Base-by-base conservation (phyloP, 2,888 invertebrate genomes). In the Cetonia aurata region DNA sequence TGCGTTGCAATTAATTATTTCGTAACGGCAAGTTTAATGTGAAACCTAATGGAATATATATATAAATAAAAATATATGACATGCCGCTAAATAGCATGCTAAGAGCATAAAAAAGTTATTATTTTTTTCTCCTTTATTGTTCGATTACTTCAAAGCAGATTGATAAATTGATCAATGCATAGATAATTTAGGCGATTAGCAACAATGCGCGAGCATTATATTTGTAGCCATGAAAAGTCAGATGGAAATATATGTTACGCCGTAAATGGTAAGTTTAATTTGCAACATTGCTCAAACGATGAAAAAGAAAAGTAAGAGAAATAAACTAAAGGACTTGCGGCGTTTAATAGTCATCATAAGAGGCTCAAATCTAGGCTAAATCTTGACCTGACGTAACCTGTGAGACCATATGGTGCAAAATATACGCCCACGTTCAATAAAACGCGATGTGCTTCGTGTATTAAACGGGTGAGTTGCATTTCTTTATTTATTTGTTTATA, bases 341-440 rank as follows among this genome's bases (percentile, higher is more conserved):
- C 56, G 59, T 62, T 9, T 69, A 69, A 62, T 69, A 69, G 69
- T 53, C 62, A 69, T 68, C 74, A 76, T 72, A 74, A 74, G 69
- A 56, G 66, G 41, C 65, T 70, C 10, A 55, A 71, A 75, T 74
- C 74, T 74, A 75, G 75, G 75, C 74, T 74, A 73, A 73, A 72
- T 73, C 75, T 71, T 75, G 75, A 75, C 75, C 74, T 75, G 73
- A 48, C 67, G 68, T 75, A 75, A 74, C 73, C 67, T 66, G 70
- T 52, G 42, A 53, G 59, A 72, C 72, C 75, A 76, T 75, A 75
- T 76, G 75, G 71, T 67, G 69, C 70, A 65, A 67, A 57, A 57
- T 44, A 15, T 62, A 62, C 59, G 66, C 70, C 69, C 68, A 67
- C 50, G 46, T 68, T 69, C 44, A 48, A 66, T 67, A 69, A 67